phyloP scores from a whole-genome alignment of 2,797 vertebrate species.

The Ispidina picta region DNA sequence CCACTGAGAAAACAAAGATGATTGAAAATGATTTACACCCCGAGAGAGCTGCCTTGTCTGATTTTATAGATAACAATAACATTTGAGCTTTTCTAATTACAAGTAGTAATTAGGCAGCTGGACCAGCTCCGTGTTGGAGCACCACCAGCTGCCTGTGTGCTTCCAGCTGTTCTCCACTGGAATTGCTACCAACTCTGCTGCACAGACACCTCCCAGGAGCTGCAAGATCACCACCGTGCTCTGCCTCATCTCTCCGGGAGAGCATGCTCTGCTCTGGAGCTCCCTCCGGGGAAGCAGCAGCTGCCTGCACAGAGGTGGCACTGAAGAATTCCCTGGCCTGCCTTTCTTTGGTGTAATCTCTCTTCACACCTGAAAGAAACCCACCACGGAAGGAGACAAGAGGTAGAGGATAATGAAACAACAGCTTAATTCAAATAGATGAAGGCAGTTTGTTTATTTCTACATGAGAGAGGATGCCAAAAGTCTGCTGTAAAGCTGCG shows the following conservation, averaged over 20 bases:
- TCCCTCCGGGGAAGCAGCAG: not conserved
- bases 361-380: slow-evolving; percentile 35
- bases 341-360: not conserved
- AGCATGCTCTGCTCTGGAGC: not conserved
- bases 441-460: slow-evolving; percentile 49
- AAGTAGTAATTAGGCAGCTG: not conserved
- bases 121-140: not conserved
- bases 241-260: not conserved
- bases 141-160: not conserved
- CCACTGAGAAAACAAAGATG: not conserved
- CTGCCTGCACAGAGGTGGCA: not conserved
- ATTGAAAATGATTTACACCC: rapidly evolving
- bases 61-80: not conserved
- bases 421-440: slow-evolving; percentile 46
- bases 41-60: not conserved
- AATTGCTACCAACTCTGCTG: not conserved
- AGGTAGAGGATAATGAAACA: slow-evolving; percentile 37
- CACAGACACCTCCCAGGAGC: not conserved
- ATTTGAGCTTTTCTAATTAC: slow-evolving; percentile 14
- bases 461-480: slow-evolving; percentile 44
- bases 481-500: slow-evolving; percentile 55
- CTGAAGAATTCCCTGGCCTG: not conserved
- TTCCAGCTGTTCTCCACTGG: not conserved
- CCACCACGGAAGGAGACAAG: not conserved
- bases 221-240: not conserved